Conservation (phyloP, 2,113 vertebrate genomes). For the Emydura subglobosa region DNA sequence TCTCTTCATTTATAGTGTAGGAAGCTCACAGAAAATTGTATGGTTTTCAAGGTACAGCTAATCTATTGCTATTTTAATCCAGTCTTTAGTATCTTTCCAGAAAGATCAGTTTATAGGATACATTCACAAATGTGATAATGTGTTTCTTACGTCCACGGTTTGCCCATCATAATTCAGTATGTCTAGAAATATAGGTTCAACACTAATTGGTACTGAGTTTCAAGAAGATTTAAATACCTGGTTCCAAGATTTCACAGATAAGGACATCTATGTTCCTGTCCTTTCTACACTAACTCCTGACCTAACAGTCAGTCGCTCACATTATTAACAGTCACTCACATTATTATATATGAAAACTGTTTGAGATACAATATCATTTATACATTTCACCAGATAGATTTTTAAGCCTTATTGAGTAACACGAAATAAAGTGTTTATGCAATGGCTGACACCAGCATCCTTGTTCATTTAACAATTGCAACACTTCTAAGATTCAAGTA, state of each 20-base stretch:
- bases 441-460: background rate
- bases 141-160: background rate
- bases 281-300: background rate
- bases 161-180: background rate
- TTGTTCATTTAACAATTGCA: constrained; percentile 12
- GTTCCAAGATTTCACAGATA: background rate
- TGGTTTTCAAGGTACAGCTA: constrained; percentile 59
- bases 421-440: background rate
- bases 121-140: background rate
- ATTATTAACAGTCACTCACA: background rate
- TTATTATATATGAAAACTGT: background rate
- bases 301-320: background rate
- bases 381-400: background rate
- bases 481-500: background rate
- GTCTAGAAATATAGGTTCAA: background rate
- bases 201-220: background rate
- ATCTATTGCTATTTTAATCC: constrained; percentile 65
- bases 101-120: constrained; percentile 53
- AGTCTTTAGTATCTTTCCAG: constrained; percentile 48
- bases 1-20: constrained; percentile 48
- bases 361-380: background rate
- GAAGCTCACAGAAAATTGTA: constrained; percentile 48
- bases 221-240: background rate
- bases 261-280: background rate
- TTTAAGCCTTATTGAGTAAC: constrained; percentile 10